Base-by-base conservation (phyloP, 2,888 invertebrate genomes). In the Nemotelus nigrinus region DNA sequence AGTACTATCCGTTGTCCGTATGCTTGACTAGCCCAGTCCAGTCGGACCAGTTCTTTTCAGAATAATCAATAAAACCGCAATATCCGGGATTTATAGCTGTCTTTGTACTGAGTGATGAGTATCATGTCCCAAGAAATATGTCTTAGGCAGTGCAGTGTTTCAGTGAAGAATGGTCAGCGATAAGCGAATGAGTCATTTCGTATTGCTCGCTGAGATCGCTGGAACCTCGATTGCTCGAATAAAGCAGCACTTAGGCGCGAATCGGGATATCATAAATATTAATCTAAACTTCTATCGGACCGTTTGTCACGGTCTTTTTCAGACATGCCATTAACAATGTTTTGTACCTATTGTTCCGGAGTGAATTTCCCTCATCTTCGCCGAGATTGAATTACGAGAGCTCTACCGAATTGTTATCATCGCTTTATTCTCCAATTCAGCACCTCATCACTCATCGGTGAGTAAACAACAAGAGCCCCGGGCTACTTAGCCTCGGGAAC, bases 41-140 rank as follows among this genome's bases (percentile, higher is more conserved):
- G 25, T 25, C 25, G 25, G 25, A 25, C 25, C 25, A 25, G 25
- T 25, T 25, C 25, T 25, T 25, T 25, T 25, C 25, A 25, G 25
- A 25, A 25, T 25, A 60, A 74, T 74, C 74, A 60, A 74, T 74
- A 74, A 74, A 72, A 74, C 74, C 74, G 47, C 74, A 74, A 74
- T 74, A 48, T 63, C 63, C 48, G 60, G 41, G 57, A 74, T 74
- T 74, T 74, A 74, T 74, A 47, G 60, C 74, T 47, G 60, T 47
- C 60, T 6, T 25, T 74, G 41, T n/a, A 41, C 63, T 48, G 74
- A 48, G 10, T 50, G 74, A 48, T 60, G 53, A 55, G 41, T 41
- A 41, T 53, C 55, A 47, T 55, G 25, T 55, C 41, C 53, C n/a
- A 43, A 44, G 44, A 53, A 70, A 50, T 70, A 47, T 70, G 39